Percentiles rank a stretch among this genome's conserved stretches.
Evolutionary conservation across 2,888 invertebrate species (phyloP).

Genomic region (Drosophila meridionalis): DNA sequence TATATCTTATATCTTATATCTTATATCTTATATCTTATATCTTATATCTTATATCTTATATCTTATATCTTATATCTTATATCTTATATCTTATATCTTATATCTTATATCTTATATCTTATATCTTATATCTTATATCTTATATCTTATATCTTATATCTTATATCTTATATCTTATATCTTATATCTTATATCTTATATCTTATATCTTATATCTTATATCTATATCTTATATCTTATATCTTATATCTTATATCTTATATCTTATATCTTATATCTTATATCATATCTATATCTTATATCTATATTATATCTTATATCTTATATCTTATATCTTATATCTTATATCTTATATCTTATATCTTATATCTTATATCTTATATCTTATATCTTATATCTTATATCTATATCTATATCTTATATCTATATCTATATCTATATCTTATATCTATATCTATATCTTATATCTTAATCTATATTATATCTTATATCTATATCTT

Average conservation of each 20-base stretch:
- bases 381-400: constrained; percentile 7
- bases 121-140: constrained; percentile 11
- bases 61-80: constrained; percentile 4
- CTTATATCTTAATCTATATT: constrained; percentile 8
- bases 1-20: constrained; percentile 7
- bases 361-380: constrained; percentile 5
- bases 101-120: constrained; percentile 3
- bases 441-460: constrained; percentile 8
- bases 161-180: constrained; percentile 3
- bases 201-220: constrained; percentile 10
- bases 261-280: constrained; percentile 4
- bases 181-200: constrained; percentile 12
- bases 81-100: constrained; percentile 7
- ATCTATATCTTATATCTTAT: constrained; percentile 7
- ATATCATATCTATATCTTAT: too few relatives aligned
- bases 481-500: constrained; percentile 5
- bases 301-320: constrained; percentile 4
- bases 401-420: constrained; percentile 8
- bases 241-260: constrained; percentile 3
- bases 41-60: constrained; percentile 7
- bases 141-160: constrained; percentile 8
- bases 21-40: constrained; percentile 7
- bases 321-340: constrained; percentile 6
- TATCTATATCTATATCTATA: constrained; percentile 7
- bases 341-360: constrained; percentile 8